Conservation (phyloP, 2,113 vertebrate species). For the Tamias sibiricus region DNA sequence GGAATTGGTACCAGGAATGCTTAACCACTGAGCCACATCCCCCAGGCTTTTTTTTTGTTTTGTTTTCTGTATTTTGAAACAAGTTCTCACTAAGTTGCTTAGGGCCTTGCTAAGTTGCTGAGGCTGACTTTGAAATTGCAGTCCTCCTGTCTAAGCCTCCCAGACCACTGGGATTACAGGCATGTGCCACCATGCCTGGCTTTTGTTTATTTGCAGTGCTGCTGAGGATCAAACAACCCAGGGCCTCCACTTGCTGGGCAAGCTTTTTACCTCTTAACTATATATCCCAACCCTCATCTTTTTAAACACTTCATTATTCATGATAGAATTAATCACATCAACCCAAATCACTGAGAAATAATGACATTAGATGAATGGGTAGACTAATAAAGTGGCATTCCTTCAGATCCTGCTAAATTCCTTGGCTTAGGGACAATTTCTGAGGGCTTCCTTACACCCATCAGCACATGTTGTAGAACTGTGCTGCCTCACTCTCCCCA, state of each 20-base stretch:
- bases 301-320: constrained; percentile 32
- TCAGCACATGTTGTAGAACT: neutral
- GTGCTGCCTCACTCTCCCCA: neutral
- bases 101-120: neutral
- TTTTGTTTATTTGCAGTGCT: neutral
- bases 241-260: no score
- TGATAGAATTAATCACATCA: constrained; percentile 53
- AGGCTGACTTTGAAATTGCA: neutral
- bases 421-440: neutral
- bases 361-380: constrained; percentile 50
- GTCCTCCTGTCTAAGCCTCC: neutral
- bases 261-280: no score
- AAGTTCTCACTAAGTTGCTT: neutral
- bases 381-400: constrained; percentile 39
- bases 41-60: no score
- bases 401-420: constrained; percentile 47
- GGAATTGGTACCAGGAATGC: no score
- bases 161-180: neutral
- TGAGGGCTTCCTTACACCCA: constrained; percentile 37
- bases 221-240: no score
- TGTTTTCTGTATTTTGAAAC: neutral
- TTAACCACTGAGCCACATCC: no score
- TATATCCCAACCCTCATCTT: neutral
- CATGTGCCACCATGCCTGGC: neutral
- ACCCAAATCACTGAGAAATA: constrained; percentile 56